Conservation (phyloP, 2,888 invertebrate genomes). For the Sinelater perroti region DNA sequence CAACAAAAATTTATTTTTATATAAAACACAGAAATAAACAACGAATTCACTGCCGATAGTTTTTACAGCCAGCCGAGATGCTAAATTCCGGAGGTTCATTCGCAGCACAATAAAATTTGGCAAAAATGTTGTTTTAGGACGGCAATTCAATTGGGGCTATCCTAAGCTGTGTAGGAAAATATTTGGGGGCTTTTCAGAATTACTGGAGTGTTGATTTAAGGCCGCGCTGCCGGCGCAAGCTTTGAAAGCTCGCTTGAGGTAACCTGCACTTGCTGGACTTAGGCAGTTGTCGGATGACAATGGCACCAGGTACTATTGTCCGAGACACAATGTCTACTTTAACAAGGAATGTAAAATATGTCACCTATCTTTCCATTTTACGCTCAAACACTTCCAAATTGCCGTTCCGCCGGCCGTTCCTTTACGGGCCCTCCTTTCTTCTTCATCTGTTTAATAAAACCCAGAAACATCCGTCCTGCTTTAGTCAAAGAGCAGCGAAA, state of each 20-base stretch:
- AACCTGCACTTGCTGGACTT: conserved; percentile 43
- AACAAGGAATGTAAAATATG: conserved; percentile 48
- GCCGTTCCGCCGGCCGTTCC: conserved; percentile 6
- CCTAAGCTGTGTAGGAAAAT: conserved; percentile 28
- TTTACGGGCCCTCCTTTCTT: no score
- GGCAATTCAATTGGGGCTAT: conserved; percentile 6
- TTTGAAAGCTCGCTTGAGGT: conserved; percentile 40
- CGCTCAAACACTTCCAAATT: conserved; percentile 44
- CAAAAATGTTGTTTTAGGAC: conserved; percentile 23
- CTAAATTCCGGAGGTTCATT: no score
- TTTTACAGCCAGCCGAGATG: no score
- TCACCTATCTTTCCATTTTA: conserved; percentile 44
- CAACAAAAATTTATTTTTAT: no score
- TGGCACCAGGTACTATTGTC: conserved; percentile 44
- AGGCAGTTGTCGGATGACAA: conserved; percentile 42
- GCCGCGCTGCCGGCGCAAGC: conserved; percentile 19
- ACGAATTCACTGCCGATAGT: no score
- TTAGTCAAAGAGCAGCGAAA: no score
- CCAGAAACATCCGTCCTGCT: no score
- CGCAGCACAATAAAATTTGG: no score
- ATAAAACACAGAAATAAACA: no score
- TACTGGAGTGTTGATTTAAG: conserved; percentile 35
- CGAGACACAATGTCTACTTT: conserved; percentile 43
- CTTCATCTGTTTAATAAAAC: no score
- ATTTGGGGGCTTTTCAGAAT: conserved; percentile 26